phyloP scores from a whole-genome alignment of 2,797 vertebrate species.

The Lepus oiostolus region DNA sequence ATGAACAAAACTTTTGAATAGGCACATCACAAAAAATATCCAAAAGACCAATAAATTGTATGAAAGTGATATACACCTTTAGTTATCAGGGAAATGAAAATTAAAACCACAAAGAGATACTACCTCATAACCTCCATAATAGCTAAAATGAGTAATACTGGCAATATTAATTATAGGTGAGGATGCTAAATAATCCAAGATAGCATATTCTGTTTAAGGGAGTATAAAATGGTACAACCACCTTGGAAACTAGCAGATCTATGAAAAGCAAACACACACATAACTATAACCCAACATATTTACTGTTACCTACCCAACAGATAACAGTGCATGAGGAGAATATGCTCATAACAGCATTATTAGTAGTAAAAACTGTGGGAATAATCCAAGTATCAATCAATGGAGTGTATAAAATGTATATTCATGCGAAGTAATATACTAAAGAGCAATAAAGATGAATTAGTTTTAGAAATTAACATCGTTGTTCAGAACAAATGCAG shows the following conservation, averaged over 20 bases:
- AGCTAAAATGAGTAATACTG: constrained; percentile 25
- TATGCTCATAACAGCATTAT: not conserved
- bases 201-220: not conserved
- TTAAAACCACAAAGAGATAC: constrained; percentile 46
- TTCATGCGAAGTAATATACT: constrained; percentile 43
- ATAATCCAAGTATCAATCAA: constrained; percentile 38
- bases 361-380: not conserved
- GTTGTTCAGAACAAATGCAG: not conserved
- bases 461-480: constrained; percentile 52
- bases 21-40: not conserved
- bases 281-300: not conserved
- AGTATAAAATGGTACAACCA: not conserved
- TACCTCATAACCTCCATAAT: constrained; percentile 6
- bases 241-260: not conserved
- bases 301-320: not conserved
- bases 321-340: not conserved
- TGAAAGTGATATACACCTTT: not conserved
- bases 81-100: constrained; percentile 43
- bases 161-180: not conserved
- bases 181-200: not conserved
- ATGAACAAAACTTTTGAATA: constrained; percentile 33
- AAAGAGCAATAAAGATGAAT: constrained; percentile 31
- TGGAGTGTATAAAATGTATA: not conserved
- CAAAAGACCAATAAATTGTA: constrained; percentile 53
- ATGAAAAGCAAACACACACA: constrained; percentile 1